Evolutionary conservation across 2,797 vertebrate species (phyloP).

Genomic region (Anniella stebbinsi): DNA sequence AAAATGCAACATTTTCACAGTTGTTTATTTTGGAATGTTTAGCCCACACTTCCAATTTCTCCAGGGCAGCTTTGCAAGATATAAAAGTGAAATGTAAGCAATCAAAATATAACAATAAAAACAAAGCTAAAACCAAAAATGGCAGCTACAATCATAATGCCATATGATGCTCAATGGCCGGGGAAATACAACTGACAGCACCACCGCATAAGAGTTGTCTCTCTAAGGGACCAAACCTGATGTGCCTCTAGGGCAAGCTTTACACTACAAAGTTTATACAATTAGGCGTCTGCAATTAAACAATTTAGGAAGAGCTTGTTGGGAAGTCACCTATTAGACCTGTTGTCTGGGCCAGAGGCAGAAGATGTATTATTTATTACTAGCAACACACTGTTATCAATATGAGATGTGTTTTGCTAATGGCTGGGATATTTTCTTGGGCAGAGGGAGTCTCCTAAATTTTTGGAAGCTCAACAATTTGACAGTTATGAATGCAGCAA

Average conservation of each 20-base stretch:
- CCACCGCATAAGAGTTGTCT: neutral
- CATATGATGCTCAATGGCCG: neutral
- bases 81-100: constrained; percentile 4
- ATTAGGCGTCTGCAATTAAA: neutral
- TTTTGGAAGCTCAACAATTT: neutral
- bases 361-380: neutral
- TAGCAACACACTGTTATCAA: neutral
- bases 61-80: neutral
- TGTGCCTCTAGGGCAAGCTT: neutral
- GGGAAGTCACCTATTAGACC: neutral
- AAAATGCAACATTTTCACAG: rapidly evolving
- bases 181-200: neutral
- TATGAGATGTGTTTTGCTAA: neutral
- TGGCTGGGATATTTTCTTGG: neutral
- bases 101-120: neutral
- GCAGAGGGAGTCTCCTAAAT: neutral
- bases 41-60: neutral
- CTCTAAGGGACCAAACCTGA: neutral
- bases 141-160: neutral
- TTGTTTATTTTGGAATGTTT: neutral
- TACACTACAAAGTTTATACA: neutral
- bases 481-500: neutral
- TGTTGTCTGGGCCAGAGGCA: neutral
- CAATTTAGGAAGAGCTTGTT: neutral
- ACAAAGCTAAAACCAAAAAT: neutral